Evolutionary conservation across 2,113 vertebrate species (phyloP).

Genomic region (Gallinago media): DNA sequence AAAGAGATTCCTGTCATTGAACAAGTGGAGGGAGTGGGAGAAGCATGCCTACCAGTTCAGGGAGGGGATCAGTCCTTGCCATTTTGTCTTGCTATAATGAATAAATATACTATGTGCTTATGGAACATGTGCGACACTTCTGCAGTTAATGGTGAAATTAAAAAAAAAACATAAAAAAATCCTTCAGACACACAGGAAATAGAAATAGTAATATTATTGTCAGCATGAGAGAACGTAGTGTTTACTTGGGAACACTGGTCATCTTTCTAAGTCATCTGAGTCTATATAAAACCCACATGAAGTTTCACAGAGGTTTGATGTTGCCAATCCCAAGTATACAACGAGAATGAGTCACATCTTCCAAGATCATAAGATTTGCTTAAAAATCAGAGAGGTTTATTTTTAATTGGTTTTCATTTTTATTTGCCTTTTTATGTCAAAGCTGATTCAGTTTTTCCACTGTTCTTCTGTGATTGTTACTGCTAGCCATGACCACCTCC

Average conservation of each 20-base stretch:
- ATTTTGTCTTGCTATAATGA: neutral
- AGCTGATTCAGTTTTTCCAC: constrained; percentile 10
- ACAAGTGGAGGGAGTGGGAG: neutral
- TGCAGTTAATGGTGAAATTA: neutral
- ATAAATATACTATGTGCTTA: rapidly evolving
- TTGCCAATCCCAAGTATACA: neutral
- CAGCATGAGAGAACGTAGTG: neutral
- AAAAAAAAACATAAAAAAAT: neutral
- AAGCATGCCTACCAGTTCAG: rapidly evolving
- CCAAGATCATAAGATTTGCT: constrained; percentile 15
- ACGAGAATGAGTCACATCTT: constrained; percentile 36
- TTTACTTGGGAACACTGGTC: constrained; percentile 12
- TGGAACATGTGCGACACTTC: neutral
- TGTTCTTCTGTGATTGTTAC: neutral
- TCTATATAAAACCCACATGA: constrained; percentile 3
- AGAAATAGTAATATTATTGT: neutral
- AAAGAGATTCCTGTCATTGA: neutral
- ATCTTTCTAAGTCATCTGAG: neutral
- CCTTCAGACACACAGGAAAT: neutral
- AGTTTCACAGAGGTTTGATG: constrained; percentile 1
- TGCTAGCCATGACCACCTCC: neutral
- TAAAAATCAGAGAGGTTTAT: constrained; percentile 6
- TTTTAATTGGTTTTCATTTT: constrained; percentile 40
- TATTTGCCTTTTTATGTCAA: constrained; percentile 47
- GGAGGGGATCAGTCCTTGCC: neutral